Evolutionary conservation across 1,140 invertebrate species (phyloP).

Genomic region (Aplysia californica): DNA sequence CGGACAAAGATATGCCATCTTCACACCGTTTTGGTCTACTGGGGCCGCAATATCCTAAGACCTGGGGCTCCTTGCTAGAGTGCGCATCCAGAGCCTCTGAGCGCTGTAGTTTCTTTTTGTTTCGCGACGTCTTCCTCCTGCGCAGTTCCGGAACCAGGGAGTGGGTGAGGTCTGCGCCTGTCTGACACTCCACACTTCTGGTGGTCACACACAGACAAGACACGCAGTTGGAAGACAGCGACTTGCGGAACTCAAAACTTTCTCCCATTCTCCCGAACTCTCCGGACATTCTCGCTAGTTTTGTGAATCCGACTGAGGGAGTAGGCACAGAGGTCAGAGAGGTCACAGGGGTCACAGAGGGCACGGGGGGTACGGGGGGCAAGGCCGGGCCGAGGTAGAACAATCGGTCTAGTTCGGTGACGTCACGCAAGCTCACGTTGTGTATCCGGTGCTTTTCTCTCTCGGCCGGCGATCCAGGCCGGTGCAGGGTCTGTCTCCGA

Average conservation of each 20-base stretch:
- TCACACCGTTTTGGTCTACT: neutral
- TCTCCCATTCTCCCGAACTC: neutral
- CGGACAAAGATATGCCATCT: neutral
- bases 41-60: no score
- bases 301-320: no score
- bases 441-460: constrained; percentile 22
- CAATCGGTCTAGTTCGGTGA: neutral
- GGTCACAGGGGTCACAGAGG: no score
- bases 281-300: neutral
- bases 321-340: no score
- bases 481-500: neutral
- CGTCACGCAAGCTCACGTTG: neutral
- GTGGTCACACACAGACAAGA: constrained; percentile 2
- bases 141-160: constrained; percentile 3
- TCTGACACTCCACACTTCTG: constrained; percentile 17
- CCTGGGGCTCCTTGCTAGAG: neutral
- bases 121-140: neutral
- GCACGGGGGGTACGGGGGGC: no score
- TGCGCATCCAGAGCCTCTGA: constrained; percentile 1
- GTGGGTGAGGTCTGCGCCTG: constrained; percentile 15
- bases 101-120: constrained; percentile 8
- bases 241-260: constrained; percentile 8
- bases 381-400: no score
- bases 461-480: constrained; percentile 24
- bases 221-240: constrained; percentile 14